Evolutionary conservation across 2,888 invertebrate species (phyloP), one percentile per base, ranked within the genome.

Genomic region (Cylindroiulus punctatus): DNA sequence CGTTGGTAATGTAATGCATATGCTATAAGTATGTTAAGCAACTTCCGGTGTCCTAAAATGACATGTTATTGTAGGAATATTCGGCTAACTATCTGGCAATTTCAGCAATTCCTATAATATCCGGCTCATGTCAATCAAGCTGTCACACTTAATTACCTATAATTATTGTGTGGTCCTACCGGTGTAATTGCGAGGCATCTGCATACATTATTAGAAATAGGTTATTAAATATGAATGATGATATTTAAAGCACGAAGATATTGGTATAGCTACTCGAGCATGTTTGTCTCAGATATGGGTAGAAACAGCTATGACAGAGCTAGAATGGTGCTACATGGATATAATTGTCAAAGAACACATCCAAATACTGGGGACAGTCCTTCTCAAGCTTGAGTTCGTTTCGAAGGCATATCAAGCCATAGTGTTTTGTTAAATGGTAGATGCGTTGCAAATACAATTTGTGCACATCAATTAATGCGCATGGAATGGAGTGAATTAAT

Each of bases 101-200:
- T 65, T 26, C 26, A 65, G 26, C 26, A 10, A 65, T 65, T 26
- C 26, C 65, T 26, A 0, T 22, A 26, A 65, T 26, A 65, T 65
- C 26, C 22, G 7, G 22, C 10, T 65, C 22, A 76, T 76, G 76
- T 5, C 30, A 76, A 76, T 30, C 14, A 30, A 0, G 4, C 12
- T 26, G 26, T 76, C 76, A 76, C 76, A 30, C 14, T 76, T 76
- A 76, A 76, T 76, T 76, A 14, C 76, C 30, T 76, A 76, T 30
- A 30, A 76, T 76, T 76, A 76, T 76, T 30, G 76, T 30, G 14
- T 26, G 30, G 10, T 8, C 26, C 76, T 30, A 30, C 76, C 26
- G 30, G 2, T 26, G 4, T 76, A 76, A 76, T 76, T 76, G 26
- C 26, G 26, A 26, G 26, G 12, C 12, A 76, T 76, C 30, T 30